Percentiles rank a stretch among this genome's conserved stretches.
These are phyloP conservation scores for Drosophila merina DNA, from an alignment of 2,888 invertebrate species.

Conservation along the genomic window DNA sequence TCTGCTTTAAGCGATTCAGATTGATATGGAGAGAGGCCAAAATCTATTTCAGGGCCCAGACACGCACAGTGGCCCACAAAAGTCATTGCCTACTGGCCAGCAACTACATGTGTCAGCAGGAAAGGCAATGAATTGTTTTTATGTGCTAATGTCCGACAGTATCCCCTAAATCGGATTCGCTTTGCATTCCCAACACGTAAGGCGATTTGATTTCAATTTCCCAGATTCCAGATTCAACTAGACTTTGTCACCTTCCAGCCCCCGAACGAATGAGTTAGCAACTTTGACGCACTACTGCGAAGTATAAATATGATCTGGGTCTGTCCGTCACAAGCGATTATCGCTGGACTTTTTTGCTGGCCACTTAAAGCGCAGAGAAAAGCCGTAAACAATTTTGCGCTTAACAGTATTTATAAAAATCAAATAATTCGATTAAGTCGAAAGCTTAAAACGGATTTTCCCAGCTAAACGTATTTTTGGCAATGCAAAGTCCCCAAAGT, in stretches of 20 bases:
- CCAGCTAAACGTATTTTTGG: conserved; percentile 12
- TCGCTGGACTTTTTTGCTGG: conserved; percentile 43
- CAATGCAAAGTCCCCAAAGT: conserved; percentile 14
- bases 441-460: conserved; percentile 7
- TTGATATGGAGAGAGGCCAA: not conserved
- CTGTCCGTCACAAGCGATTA: conserved; percentile 38
- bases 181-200: conserved; percentile 79
- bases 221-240: conserved; percentile 61
- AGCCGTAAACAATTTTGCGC: conserved; percentile 18
- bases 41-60: conserved; percentile 36
- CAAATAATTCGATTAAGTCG: conserved; percentile 27
- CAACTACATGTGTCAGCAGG: conserved; percentile 73
- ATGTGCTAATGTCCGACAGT: conserved; percentile 69
- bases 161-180: conserved; percentile 18
- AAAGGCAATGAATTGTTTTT: conserved; percentile 76
- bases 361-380: conserved; percentile 32
- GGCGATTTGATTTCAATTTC: conserved; percentile 82
- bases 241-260: conserved; percentile 49
- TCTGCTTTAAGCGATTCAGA: conserved; percentile 16
- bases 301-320: conserved; percentile 28
- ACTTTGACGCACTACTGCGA: conserved; percentile 52
- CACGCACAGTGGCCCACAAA: conserved; percentile 33
- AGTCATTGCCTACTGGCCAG: conserved; percentile 2
- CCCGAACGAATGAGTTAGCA: conserved; percentile 56
- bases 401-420: conserved; percentile 9